Evolutionary conservation across 1,140 invertebrate species (phyloP).

Genomic region (Micrasema longulum): DNA sequence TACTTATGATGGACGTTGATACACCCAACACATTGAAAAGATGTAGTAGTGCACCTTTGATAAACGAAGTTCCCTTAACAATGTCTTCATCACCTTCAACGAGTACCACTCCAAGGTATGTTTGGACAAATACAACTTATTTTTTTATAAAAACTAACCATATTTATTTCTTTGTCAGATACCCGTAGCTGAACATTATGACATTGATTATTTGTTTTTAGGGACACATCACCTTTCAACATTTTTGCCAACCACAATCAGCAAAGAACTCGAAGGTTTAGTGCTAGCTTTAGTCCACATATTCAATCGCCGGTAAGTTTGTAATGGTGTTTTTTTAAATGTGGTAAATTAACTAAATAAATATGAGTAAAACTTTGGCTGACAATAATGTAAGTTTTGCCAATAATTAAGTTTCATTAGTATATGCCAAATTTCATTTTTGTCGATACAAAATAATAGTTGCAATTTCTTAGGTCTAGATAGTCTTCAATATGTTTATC

Average conservation of each 20-base stretch:
- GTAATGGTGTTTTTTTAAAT: neutral
- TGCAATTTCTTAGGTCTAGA: too few relatives aligned
- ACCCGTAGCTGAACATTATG: too few relatives aligned
- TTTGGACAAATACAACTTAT: constrained; percentile 12
- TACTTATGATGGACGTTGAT: constrained; percentile 67
- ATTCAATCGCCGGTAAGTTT: constrained; percentile 68
- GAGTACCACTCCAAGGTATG: constrained; percentile 64
- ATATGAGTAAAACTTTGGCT: too few relatives aligned
- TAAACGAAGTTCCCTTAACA: constrained; percentile 66
- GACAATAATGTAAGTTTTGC: too few relatives aligned
- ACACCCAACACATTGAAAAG: constrained; percentile 68
- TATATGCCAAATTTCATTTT: too few relatives aligned
- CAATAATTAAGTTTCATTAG: too few relatives aligned
- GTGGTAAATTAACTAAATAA: neutral
- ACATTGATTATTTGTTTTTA: constrained; percentile 55
- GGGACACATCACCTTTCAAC: constrained; percentile 63
- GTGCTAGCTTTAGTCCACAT: constrained; percentile 83
- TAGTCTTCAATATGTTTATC: too few relatives aligned
- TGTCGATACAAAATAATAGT: too few relatives aligned
- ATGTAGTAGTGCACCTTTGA: constrained; percentile 67
- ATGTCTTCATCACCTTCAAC: constrained; percentile 63
- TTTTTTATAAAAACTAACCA: too few relatives aligned
- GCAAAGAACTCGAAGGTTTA: constrained; percentile 79
- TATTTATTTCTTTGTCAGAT: too few relatives aligned
- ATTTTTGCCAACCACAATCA: constrained; percentile 64